These are phyloP conservation scores for Arnoldichthys spilopterus DNA, from an alignment of 2,797 vertebrate species.

Conservation along the genomic window DNA sequence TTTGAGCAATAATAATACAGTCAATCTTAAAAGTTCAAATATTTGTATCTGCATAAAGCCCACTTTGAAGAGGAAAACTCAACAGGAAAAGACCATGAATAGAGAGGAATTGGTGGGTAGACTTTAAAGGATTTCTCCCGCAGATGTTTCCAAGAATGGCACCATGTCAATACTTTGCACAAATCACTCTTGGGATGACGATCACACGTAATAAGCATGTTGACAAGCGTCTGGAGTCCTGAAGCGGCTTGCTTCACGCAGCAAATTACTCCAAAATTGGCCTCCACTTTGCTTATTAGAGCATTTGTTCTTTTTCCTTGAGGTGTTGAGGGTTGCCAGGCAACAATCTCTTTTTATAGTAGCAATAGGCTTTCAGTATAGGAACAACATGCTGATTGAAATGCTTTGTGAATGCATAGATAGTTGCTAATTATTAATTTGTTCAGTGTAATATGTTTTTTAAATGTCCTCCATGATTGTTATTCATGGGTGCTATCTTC, in stretches of 20 bases:
- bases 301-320: conserved; percentile 43
- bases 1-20: neutral
- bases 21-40: conserved; percentile 17
- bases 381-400: conserved; percentile 29
- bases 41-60: conserved; percentile 18
- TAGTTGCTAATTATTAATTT: conserved; percentile 32
- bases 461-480: neutral
- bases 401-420: conserved; percentile 32
- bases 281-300: conserved; percentile 44
- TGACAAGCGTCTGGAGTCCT: conserved; percentile 46
- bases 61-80: neutral
- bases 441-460: conserved; percentile 7
- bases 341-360: conserved; percentile 54
- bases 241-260: conserved; percentile 7
- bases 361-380: conserved; percentile 28
- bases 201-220: conserved; percentile 16
- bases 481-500: conserved; percentile 9
- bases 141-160: conserved; percentile 40
- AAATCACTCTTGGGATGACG: conserved; percentile 33
- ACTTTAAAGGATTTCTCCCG: conserved; percentile 2
- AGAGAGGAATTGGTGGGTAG: neutral
- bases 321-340: conserved; percentile 54
- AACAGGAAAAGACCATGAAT: neutral
- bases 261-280: conserved; percentile 42
- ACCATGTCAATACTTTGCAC: conserved; percentile 41